phyloP scores from a whole-genome alignment of 2,888 invertebrate genomes.

The Nomada lathburiana region DNA sequence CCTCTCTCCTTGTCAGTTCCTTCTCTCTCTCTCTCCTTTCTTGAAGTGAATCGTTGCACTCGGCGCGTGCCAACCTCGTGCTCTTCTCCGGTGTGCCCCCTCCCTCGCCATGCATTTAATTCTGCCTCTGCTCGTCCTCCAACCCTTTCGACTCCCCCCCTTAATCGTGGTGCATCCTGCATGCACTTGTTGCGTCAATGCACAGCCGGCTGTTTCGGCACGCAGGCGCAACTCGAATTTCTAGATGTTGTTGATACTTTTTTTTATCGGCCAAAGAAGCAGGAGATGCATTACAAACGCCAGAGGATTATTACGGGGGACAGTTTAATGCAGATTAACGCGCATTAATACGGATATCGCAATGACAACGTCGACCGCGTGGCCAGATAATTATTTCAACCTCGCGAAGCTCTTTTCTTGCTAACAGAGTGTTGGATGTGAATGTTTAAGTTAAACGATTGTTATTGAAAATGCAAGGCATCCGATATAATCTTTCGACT shows the following conservation, averaged over 20 bases:
- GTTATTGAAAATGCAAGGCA: neutral
- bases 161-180: slow-evolving; percentile 69
- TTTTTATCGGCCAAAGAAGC: neutral
- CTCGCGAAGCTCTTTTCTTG: neutral
- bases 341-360: neutral
- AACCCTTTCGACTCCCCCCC: slow-evolving; percentile 68
- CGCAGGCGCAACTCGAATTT: slow-evolving; percentile 66
- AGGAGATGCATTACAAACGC: slow-evolving; percentile 37
- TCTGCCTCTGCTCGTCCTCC: slow-evolving; percentile 67
- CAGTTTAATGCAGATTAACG: slow-evolving; percentile 13
- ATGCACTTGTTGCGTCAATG: slow-evolving; percentile 81
- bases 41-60: slow-evolving; percentile 80
- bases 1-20: slow-evolving; percentile 12
- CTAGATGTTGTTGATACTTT: slow-evolving; percentile 50
- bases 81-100: slow-evolving; percentile 74
- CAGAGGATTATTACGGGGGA: slow-evolving; percentile 41
- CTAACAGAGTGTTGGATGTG: neutral
- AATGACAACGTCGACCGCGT: slow-evolving; percentile 5
- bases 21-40: slow-evolving; percentile 49
- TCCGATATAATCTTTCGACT: neutral
- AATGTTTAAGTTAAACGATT: neutral
- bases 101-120: slow-evolving; percentile 74
- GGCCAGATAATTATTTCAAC: neutral
- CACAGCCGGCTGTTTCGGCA: slow-evolving; percentile 63
- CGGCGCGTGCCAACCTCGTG: slow-evolving; percentile 84